Percentiles rank a stretch among this genome's conserved stretches.
Conservation (phyloP, 1,140 invertebrate genomes). For the Drosophila nigromelanica region DNA sequence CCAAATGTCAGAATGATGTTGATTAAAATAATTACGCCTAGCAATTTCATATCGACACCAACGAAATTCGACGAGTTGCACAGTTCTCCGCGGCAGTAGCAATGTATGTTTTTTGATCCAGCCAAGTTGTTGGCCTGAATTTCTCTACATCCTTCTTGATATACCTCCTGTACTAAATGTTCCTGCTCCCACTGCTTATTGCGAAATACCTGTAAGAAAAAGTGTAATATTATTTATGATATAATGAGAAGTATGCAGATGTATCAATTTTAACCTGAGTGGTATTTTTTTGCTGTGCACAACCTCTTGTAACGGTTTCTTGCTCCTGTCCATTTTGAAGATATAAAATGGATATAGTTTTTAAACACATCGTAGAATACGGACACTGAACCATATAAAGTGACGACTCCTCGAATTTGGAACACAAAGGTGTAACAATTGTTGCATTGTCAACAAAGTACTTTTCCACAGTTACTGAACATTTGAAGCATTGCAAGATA, state of each 20-base stretch:
- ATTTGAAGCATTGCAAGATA: conserved; percentile 88
- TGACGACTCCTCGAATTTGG: conserved; percentile 88
- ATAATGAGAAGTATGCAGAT: no score
- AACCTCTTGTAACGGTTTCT: conserved; percentile 88
- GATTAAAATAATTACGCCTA: conserved; percentile 85
- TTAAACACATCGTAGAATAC: conserved; percentile 92
- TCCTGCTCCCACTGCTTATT: conserved; percentile 86
- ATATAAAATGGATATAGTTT: conserved; percentile 87
- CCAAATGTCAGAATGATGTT: conserved; percentile 77
- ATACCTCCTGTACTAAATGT: conserved; percentile 87
- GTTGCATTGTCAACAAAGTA: conserved; percentile 63
- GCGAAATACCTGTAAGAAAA: conserved; percentile 83
- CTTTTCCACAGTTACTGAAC: conserved; percentile 85
- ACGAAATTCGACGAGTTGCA: conserved; percentile 87
- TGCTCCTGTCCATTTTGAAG: conserved; percentile 87
- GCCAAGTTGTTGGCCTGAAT: conserved; percentile 86
- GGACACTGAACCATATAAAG: conserved; percentile 89
- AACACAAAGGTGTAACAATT: conserved; percentile 86
- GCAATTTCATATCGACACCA: conserved; percentile 4
- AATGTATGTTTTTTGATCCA: conserved; percentile 86
- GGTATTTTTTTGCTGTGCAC: conserved; percentile 88
- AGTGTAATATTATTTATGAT: background rate
- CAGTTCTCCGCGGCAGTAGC: conserved; percentile 88
- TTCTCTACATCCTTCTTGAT: conserved; percentile 87
- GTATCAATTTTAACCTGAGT: conserved; percentile 82